phyloP scores from a whole-genome alignment of 2,888 invertebrate species.

The Shargacucullia verbasci region DNA sequence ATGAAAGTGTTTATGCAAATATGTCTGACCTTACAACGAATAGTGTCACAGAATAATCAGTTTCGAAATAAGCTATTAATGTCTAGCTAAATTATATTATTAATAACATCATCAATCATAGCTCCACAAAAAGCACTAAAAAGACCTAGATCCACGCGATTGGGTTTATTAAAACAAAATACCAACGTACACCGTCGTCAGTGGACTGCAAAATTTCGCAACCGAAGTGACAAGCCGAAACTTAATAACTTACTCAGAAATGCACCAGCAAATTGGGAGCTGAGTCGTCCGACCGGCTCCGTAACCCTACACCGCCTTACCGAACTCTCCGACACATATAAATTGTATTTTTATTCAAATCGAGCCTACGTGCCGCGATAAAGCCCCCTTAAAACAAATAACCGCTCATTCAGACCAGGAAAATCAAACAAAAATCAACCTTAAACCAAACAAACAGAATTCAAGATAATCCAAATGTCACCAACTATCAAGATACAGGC shows the following conservation, averaged over 20 bases:
- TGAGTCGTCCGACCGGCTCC: constrained; percentile 80
- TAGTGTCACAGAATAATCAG: constrained; percentile 42
- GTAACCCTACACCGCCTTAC: constrained; percentile 85
- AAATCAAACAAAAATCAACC: constrained; percentile 64
- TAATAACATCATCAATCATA: constrained; percentile 53
- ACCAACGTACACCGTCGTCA: constrained; percentile 60
- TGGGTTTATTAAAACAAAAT: constrained; percentile 61
- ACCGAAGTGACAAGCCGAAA: constrained; percentile 87
- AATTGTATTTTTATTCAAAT: constrained; percentile 89
- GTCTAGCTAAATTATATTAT: constrained; percentile 44
- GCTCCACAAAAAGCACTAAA: constrained; percentile 39
- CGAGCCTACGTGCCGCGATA: constrained; percentile 85
- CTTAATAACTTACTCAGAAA: constrained; percentile 89
- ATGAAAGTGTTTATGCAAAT: constrained; percentile 49
- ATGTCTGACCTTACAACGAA: constrained; percentile 34
- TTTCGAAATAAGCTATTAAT: constrained; percentile 51
- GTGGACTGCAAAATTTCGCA: constrained; percentile 85
- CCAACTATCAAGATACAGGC: constrained; percentile 62
- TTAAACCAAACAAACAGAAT: constrained; percentile 65
- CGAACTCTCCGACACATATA: constrained; percentile 86
- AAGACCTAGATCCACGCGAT: constrained; percentile 60
- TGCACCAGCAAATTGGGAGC: constrained; percentile 87
- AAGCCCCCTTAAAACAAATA: constrained; percentile 87
- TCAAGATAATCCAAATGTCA: constrained; percentile 54
- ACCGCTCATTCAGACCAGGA: constrained; percentile 72